Percentiles rank a stretch among this genome's conserved stretches.
These are phyloP conservation scores for Physeter macrocephalus DNA, from an alignment of 2,113 vertebrate genomes.

Conservation along the genomic window DNA sequence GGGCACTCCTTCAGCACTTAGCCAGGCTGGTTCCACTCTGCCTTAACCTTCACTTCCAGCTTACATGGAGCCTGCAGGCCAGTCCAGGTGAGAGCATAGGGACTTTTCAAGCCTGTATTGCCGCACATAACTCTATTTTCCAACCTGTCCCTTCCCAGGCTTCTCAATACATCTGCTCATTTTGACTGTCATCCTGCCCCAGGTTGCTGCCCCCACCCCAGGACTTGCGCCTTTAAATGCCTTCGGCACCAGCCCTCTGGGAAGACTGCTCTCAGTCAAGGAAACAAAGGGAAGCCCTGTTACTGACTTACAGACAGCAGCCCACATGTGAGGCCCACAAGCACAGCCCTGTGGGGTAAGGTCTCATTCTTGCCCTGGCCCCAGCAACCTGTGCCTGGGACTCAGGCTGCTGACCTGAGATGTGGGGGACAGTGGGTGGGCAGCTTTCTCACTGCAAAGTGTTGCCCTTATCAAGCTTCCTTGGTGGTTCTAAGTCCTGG, in stretches of 20 bases:
- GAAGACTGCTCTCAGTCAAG: neutral
- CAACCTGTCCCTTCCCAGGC: neutral
- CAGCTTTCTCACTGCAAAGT: neutral
- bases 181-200: neutral
- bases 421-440: too few species aligned
- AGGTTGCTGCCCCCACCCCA: neutral
- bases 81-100: too few species aligned
- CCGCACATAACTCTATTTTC: neutral
- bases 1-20: fast-evolving
- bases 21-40: neutral
- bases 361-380: neutral
- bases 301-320: neutral
- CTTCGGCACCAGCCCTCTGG: neutral
- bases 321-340: neutral
- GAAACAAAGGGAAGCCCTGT: neutral
- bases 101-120: neutral
- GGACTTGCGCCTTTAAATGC: neutral
- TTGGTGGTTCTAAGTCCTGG: neutral
- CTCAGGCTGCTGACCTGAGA: neutral
- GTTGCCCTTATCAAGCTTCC: neutral
- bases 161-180: neutral
- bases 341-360: neutral
- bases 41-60: neutral
- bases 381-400: neutral
- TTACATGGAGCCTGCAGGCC: neutral